Evolutionary conservation across 2,113 vertebrate species (phyloP), one percentile per base, ranked within the genome.

Genomic region (Aptenodytes forsteri): DNA sequence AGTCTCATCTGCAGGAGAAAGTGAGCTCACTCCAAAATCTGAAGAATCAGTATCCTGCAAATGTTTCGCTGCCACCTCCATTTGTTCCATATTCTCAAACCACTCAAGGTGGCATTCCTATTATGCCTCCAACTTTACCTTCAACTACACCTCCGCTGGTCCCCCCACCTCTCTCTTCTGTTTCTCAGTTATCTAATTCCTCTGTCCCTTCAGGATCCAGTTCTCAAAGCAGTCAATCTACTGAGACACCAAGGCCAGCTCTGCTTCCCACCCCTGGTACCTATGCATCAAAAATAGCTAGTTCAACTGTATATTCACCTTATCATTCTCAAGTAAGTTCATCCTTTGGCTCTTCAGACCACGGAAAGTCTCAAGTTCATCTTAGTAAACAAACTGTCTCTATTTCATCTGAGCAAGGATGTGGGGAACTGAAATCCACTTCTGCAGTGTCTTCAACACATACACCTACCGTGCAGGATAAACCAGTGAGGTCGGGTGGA

Each of bases 1-100:
- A 99, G 55, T 98, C 98, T 18, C 99, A 99, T 91, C 98, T 99
- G 69, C 99, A 99, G 82, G 99, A 99, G 92, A 99, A 99, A 94
- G 97, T 99, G 82, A 98, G 94, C 59, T 98, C 99, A 11, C 97
- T 99, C 59, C 98, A 98, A 95, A 98, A 98, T 58, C 97, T 99
- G 98, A 99, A 99, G 97, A 99, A 98, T 47, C 99, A 99, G 40
- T 99, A 98, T 85, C 98, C 98, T 91, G 98, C 98, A 87, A 98
- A 98, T 47, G 97, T 98, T 93, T 97, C 99, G 1, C 94, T 98
- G 72, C 98, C 98, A 5, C 98, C 98, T 90, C 98, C 98, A 6
- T 99, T 98, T 97, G 97, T 98, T 67, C 98, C 99, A 3, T 99
- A 98, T 97, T 98, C 97, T 92, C 98, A 98, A 77, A 89, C 93